Base-by-base conservation (phyloP, 1,140 invertebrate species). In the Drosophila nannoptera region DNA sequence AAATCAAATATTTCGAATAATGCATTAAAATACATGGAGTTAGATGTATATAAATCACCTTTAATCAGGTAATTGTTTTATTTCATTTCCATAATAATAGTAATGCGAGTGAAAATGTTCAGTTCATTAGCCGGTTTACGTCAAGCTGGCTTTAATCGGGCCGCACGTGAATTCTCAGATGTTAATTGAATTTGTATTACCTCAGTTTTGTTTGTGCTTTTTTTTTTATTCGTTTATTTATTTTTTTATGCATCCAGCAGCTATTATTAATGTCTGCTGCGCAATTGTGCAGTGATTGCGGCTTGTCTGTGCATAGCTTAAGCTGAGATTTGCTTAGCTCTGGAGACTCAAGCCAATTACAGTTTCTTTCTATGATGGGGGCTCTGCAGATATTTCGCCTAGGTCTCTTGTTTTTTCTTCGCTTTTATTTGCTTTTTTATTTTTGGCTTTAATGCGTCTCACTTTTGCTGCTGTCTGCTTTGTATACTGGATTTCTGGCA, bases 201-300 rank as follows among this genome's bases (percentile, higher is more conserved):
- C 22, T 22, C 22, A 22, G 45, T 35, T 35, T 65, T 22, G 31
- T n/a, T 48, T 7, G n/a, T 12, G 12, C 53, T 35, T 8, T 65
- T 38, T 40, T 40, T 40, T 42, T 14, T 42, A 5, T 43, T 7
- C 12, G 2, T 43, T 9, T 7, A 43, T 14, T 22, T 43, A 43
- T 7, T 43, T 14, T 14, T 66, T 33, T 66, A 65, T 59, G 31
- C 63, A 59, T 49, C 22, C 14, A 12, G 54, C 2, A 50, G 49
- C 9, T 7, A 56, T 56, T 56, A 33, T 59, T n/a, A 11, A 32
- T 56, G 33, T 60, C 38, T 53, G 38, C 64, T 52, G 56, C 64
- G 64, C 55, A 65, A 35, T 65, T 49, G 33, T 49, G 33, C 22
- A 67, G 33, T 59, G 31, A 56, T 48, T 65, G 36, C 29, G 60